Conservation (phyloP, 2,797 vertebrate genomes). For the Periparus ater region DNA sequence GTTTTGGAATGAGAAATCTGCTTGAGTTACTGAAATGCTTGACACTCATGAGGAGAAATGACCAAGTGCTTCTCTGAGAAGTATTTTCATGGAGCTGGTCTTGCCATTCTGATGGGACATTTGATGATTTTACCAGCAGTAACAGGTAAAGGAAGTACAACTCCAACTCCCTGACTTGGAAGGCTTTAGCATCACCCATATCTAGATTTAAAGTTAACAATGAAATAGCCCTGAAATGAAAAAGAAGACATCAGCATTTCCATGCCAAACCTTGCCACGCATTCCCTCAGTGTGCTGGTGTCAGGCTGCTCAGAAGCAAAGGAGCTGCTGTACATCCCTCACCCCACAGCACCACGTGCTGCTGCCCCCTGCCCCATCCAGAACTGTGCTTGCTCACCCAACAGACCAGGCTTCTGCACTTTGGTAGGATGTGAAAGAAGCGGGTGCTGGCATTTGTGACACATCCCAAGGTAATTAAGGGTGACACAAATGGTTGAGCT, state of each 20-base stretch:
- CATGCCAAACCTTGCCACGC: accelerated
- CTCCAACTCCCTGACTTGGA: neutral
- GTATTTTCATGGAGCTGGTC: neutral
- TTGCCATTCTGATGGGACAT: accelerated
- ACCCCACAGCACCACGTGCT: accelerated
- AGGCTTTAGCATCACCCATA: neutral
- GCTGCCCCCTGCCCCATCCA: neutral
- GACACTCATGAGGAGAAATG: neutral
- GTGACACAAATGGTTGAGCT: neutral
- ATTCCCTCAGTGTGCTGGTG: neutral
- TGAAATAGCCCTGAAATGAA: neutral
- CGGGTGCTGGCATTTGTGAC: neutral
- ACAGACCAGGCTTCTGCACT: neutral
- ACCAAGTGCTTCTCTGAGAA: neutral
- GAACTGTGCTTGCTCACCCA: neutral
- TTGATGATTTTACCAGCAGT: neutral
- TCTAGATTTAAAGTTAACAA: neutral
- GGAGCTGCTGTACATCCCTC: neutral
- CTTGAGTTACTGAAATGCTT: neutral
- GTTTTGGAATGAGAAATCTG: neutral
- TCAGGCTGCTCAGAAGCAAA: neutral
- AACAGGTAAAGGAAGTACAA: neutral
- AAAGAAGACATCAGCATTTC: neutral
- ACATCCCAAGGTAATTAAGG: neutral
- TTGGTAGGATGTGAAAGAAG: neutral